Conservation (phyloP, 1,140 invertebrate species). For the Drosophila virilis region DNA sequence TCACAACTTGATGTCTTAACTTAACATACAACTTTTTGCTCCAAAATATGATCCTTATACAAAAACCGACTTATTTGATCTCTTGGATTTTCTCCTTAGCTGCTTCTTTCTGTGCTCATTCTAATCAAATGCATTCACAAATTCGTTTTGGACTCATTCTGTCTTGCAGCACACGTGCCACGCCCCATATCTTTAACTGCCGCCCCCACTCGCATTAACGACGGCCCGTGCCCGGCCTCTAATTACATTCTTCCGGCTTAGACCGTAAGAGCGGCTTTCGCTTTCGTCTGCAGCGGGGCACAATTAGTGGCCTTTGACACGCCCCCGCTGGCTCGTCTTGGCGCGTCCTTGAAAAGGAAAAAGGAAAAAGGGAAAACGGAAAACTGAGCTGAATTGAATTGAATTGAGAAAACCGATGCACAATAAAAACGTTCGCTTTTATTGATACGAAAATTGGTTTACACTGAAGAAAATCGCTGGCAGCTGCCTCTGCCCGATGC, state of each 20-base stretch:
- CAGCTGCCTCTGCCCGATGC: constrained; percentile 56
- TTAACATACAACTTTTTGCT: too few species aligned
- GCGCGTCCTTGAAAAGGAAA: constrained; percentile 52
- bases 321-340: constrained; percentile 56
- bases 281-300: constrained; percentile 62
- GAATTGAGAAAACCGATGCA: constrained; percentile 55
- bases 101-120: not conserved
- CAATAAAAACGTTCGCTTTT: constrained; percentile 71
- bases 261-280: constrained; percentile 56
- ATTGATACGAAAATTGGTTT: constrained; percentile 82
- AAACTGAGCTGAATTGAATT: constrained; percentile 61
- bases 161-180: constrained; percentile 46
- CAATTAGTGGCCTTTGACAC: constrained; percentile 78
- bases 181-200: constrained; percentile 53
- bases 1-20: too few species aligned
- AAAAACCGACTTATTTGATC: not conserved
- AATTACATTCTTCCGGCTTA: constrained; percentile 80
- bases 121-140: constrained; percentile 2
- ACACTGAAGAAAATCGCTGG: constrained; percentile 67
- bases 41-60: too few species aligned
- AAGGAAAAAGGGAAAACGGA: constrained; percentile 64
- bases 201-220: constrained; percentile 2
- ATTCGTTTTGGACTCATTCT: constrained; percentile 15
- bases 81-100: not conserved
- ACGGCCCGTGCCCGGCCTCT: constrained; percentile 60